Evolutionary conservation across 1,140 invertebrate genomes (phyloP).

Genomic region (Episyrphus balteatus): DNA sequence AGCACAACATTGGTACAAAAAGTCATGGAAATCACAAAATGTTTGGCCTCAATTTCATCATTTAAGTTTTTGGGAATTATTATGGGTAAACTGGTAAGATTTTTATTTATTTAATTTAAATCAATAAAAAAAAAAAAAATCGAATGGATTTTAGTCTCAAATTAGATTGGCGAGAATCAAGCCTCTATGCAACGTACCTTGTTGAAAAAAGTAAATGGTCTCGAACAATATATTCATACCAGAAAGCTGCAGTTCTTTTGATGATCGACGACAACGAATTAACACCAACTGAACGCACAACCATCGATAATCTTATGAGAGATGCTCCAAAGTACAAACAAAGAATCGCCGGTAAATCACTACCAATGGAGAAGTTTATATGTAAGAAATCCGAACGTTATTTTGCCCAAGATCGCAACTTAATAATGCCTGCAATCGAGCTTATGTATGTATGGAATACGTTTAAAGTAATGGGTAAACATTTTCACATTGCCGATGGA

Average conservation of each 20-base stretch:
- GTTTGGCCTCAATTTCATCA: slow-evolving; percentile 92
- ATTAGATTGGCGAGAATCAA: slow-evolving; percentile 58
- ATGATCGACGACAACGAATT: slow-evolving; percentile 39
- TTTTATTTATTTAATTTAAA: background rate
- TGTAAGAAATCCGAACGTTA: slow-evolving; percentile 73
- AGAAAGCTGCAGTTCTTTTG: slow-evolving; percentile 69
- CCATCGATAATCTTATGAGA: slow-evolving; percentile 48
- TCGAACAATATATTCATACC: slow-evolving; percentile 79
- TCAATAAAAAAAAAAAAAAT: slow-evolving; percentile 1
- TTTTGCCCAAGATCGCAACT: slow-evolving; percentile 55
- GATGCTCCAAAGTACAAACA: slow-evolving; percentile 73
- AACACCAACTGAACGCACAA: slow-evolving; percentile 39
- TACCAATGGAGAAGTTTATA: slow-evolving; percentile 94
- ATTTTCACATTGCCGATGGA: slow-evolving; percentile 52
- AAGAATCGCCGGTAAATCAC: slow-evolving; percentile 87
- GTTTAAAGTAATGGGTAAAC: slow-evolving; percentile 71
- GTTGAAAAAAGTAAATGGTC: slow-evolving; percentile 82
- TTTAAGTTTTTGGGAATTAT: slow-evolving; percentile 89
- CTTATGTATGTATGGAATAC: slow-evolving; percentile 91
- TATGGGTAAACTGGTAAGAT: slow-evolving; percentile 74
- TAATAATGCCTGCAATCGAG: slow-evolving; percentile 77
- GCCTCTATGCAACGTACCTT: slow-evolving; percentile 59
- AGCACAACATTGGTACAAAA: slow-evolving; percentile 66
- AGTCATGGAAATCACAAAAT: slow-evolving; percentile 72
- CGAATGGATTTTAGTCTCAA: slow-evolving; percentile 37